These are phyloP conservation scores for Anagyrus pseudococci DNA, from an alignment of 2,888 invertebrate genomes.

Conservation along the genomic window DNA sequence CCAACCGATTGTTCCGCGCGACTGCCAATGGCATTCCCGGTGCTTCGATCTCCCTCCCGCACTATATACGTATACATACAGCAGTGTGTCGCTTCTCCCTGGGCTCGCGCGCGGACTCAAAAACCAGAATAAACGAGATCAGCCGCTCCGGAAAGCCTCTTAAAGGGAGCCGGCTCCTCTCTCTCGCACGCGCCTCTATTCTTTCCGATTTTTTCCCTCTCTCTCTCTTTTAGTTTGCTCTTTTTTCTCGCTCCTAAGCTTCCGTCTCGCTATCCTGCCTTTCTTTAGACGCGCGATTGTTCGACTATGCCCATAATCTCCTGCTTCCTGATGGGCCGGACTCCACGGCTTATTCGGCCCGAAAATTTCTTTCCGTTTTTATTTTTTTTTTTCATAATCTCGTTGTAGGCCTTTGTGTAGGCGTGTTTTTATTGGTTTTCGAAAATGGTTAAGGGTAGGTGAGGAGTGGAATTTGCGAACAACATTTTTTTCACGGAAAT, in stretches of 20 bases:
- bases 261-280: not conserved
- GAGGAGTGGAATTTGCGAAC: no score
- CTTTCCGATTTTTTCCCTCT: constrained; percentile 31
- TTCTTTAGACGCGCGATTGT: constrained; percentile 3
- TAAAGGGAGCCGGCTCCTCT: constrained; percentile 21
- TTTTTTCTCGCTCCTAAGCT: not conserved
- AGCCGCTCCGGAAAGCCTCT: constrained; percentile 22
- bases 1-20: constrained; percentile 54
- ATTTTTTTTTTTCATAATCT: constrained; percentile 18
- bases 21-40: constrained; percentile 40
- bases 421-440: no score
- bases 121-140: constrained; percentile 38
- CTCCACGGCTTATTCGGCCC: no score
- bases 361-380: no score
- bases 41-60: constrained; percentile 1
- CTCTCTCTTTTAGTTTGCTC: constrained; percentile 12
- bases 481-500: no score
- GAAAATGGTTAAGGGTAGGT: no score
- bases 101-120: constrained; percentile 21
- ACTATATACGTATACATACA: no score
- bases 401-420: no score
- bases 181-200: constrained; percentile 12
- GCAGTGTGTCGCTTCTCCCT: constrained; percentile 11
- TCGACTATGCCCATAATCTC: constrained; percentile 22
- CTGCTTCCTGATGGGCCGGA: no score